phyloP scores from a whole-genome alignment of 2,888 invertebrate species.

The Lomographa bimaculata region DNA sequence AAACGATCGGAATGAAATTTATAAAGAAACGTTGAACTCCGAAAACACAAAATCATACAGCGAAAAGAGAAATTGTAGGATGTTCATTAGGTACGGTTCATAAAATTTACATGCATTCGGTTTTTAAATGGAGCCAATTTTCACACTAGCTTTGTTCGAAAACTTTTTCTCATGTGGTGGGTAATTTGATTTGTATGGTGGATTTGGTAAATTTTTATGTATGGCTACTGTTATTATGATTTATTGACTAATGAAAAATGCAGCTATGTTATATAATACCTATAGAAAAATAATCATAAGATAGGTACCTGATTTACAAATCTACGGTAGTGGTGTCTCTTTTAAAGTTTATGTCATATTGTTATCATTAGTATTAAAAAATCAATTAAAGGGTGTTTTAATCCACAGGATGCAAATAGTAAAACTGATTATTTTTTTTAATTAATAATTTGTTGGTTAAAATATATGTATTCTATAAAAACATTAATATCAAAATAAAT shows the following conservation, averaged over 20 bases:
- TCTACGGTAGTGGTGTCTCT: too few relatives aligned
- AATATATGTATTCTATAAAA: too few relatives aligned
- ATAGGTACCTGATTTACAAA: too few relatives aligned
- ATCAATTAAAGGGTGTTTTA: too few relatives aligned
- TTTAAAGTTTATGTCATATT: too few relatives aligned
- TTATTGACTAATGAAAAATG: neutral
- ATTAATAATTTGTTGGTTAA: too few relatives aligned
- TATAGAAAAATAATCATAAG: too few relatives aligned
- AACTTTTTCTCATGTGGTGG: constrained; percentile 45
- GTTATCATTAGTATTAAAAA: too few relatives aligned
- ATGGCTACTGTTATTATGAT: neutral
- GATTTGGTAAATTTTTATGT: constrained; percentile 3
- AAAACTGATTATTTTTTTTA: too few relatives aligned
- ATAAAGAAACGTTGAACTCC: constrained; percentile 18
- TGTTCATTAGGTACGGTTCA: constrained; percentile 34
- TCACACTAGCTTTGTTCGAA: constrained; percentile 53
- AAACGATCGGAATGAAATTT: constrained; percentile 14
- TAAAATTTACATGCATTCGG: constrained; percentile 43
- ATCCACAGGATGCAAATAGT: too few relatives aligned
- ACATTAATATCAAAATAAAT: too few relatives aligned
- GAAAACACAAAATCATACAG: constrained; percentile 12
- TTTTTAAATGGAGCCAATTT: constrained; percentile 52
- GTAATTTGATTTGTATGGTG: constrained; percentile 17
- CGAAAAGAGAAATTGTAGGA: constrained; percentile 38
- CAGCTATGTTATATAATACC: too few relatives aligned